Evolutionary conservation across 2,888 invertebrate species (phyloP).

Genomic region (Aphrophora alni): DNA sequence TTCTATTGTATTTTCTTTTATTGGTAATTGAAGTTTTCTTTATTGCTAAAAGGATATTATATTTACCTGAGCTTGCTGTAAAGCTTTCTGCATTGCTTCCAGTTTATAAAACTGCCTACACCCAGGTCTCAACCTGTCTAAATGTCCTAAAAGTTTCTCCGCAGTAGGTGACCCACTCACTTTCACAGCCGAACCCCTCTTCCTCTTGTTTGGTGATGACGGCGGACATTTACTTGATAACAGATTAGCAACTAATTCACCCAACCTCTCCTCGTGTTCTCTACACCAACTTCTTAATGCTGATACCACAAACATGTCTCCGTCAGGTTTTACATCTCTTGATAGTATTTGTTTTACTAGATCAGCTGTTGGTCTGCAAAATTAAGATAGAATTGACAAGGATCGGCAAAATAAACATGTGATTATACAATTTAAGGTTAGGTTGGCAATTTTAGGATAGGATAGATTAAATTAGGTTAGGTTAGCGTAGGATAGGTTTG

Average conservation of each 20-base stretch:
- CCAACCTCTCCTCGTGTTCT: constrained; percentile 87
- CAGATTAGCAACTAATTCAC: constrained; percentile 78
- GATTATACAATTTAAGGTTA: too few relatives aligned
- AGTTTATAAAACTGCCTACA: constrained; percentile 70
- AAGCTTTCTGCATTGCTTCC: constrained; percentile 89
- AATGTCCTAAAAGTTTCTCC: constrained; percentile 81
- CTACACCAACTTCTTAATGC: constrained; percentile 94
- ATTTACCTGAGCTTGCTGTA: constrained; percentile 78
- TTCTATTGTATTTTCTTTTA: too few relatives aligned
- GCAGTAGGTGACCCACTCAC: constrained; percentile 47
- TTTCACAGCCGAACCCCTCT: constrained; percentile 35
- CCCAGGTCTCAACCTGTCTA: constrained; percentile 83
- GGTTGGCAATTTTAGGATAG: too few relatives aligned
- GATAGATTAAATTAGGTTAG: too few relatives aligned
- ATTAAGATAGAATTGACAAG: neutral
- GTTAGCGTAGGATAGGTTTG: too few relatives aligned
- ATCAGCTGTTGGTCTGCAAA: constrained; percentile 77
- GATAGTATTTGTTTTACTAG: constrained; percentile 84
- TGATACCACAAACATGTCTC: constrained; percentile 90
- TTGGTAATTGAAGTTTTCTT: too few relatives aligned
- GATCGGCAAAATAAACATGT: too few relatives aligned
- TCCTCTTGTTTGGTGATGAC: constrained; percentile 86
- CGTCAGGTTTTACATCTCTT: constrained; percentile 71
- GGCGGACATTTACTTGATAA: constrained; percentile 80
- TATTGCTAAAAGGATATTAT: too few relatives aligned